Evolutionary conservation across 2,113 vertebrate species (phyloP), one percentile per base, ranked within the genome.

Genomic region (Caloenas nicobarica): DNA sequence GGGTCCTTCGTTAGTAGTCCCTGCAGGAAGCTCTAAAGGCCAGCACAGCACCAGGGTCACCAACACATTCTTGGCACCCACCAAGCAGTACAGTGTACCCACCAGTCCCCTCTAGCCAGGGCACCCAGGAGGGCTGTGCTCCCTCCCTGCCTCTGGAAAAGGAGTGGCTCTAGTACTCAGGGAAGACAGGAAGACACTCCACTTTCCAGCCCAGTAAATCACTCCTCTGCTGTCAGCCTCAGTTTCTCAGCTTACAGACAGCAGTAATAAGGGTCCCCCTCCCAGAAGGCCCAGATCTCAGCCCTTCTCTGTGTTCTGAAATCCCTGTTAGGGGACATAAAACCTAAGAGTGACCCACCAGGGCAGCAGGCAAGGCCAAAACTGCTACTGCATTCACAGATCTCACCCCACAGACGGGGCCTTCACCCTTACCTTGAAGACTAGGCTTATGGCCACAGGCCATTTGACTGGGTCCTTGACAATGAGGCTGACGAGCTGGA

Each of bases 1-100:
- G 99, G 98, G 65, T 99, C 98, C 98, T 99, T 99, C 90, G 98
- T 99, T 65, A 99, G 96, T 54, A 99, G 98, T 56, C 99, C 99
- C 93, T 99, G 99, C 61, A 99, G 97, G 93, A 99, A 99, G 96
- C 97, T 99, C 99, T 99, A 93, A 48, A 64, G 83, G 82, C 26
- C 83, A 86, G 89, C 82, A 92, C 62, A 84, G 54, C 14, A 16
- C 70, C 54, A 92, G 36, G 10, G 36, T 94, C 85, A 95, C 22
- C 1, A 1, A 83, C 42, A 90, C 29, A 57, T 3, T 25, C 42
- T 88, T 9, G 10, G 18, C 50, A 86, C 16, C 24, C 60, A 26
- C 10, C 36, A 84, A 5, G 6, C 23, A 80, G 64, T 24, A 65
- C 8, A 57, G 3, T 8, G 16, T 44, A 62, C 46, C 54, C 72